Evolutionary conservation across 2,797 vertebrate species (phyloP), one percentile per base, ranked within the genome.

Genomic region (Micrastur ruficollis): DNA sequence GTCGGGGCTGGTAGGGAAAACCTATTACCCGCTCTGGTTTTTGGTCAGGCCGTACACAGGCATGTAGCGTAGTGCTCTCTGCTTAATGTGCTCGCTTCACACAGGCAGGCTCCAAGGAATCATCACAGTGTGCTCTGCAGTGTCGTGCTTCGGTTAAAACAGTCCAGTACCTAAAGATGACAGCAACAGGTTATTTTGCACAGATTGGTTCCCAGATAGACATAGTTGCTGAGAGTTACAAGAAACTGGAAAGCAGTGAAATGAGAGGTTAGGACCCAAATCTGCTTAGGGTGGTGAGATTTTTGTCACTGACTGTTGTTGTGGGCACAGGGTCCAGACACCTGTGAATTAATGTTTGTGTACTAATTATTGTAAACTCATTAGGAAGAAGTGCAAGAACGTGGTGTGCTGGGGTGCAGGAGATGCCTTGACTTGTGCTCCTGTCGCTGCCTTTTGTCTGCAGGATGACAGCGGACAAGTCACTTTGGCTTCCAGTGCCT

Each of bases 11-110:
- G 12, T 5, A 17, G 46, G 27, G n/a, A 40, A 47, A 72, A 61
- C 27, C 12, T 23, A 1, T 11, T 19, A 6, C 18, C 26, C 27
- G 0, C 11, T 10, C 8, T 10, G n/a, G 0, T 12, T 38, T 81
- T 23, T 31, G 50, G 31, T 31, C 63, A 20, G 31, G 5, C 3
- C 13, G 0, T 12, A 19, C 3, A n/a, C 5, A 1, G 31, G 25
- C 2, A 1, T 16, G n/a, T 20, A 20, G 34, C 20, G 0, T 5
- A 7, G 58, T 19, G 36, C 19, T 34, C 20, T 47, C 32, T 25
- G 23, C 31, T 36, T 36, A 1, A 4, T 8, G 61, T 7, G 21
- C 42, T 68, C 3, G 2, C 53, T 40, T 61, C 50, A 6, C 14
- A 20, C 11, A 2, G 38, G 11, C 3, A 9, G 22, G 42, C 25